Evolutionary conservation across 2,888 invertebrate genomes (phyloP).

Genomic region (Macropis europaea): DNA sequence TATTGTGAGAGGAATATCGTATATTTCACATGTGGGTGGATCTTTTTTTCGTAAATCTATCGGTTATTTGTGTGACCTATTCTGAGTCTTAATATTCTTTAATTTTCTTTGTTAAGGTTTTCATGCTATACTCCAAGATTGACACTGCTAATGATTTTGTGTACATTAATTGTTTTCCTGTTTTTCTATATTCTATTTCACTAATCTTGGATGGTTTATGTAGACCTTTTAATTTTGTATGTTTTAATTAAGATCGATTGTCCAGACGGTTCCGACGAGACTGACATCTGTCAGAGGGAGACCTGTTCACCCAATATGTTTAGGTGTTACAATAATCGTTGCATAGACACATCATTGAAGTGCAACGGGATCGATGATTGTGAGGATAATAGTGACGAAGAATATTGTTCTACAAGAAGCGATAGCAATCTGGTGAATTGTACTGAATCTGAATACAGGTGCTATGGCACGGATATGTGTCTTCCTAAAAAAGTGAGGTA

Average conservation of each 20-base stretch:
- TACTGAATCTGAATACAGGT: slow-evolving; percentile 62
- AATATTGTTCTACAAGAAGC: slow-evolving; percentile 73
- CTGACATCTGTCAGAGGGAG: slow-evolving; percentile 51
- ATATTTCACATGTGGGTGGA: no score
- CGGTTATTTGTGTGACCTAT: no score
- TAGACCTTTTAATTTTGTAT: neutral
- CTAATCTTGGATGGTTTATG: neutral
- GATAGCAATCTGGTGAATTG: slow-evolving; percentile 51
- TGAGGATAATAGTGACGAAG: slow-evolving; percentile 82
- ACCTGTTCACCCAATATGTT: slow-evolving; percentile 78
- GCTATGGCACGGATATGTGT: slow-evolving; percentile 67
- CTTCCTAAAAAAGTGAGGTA: slow-evolving; percentile 67
- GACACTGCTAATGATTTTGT: no score
- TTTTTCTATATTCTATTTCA: no score
- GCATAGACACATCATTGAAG: slow-evolving; percentile 81
- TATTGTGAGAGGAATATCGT: no score
- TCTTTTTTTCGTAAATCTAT: no score
- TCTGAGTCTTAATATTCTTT: no score
- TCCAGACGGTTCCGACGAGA: slow-evolving; percentile 76
- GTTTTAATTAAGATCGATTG: slow-evolving; percentile 67
- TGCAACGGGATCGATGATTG: slow-evolving; percentile 84
- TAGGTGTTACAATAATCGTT: slow-evolving; percentile 81
- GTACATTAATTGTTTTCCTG: no score
- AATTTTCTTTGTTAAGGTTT: no score
- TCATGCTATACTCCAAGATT: no score